Evolutionary conservation across 2,888 invertebrate genomes (phyloP).

Genomic region (Plebejus argus): DNA sequence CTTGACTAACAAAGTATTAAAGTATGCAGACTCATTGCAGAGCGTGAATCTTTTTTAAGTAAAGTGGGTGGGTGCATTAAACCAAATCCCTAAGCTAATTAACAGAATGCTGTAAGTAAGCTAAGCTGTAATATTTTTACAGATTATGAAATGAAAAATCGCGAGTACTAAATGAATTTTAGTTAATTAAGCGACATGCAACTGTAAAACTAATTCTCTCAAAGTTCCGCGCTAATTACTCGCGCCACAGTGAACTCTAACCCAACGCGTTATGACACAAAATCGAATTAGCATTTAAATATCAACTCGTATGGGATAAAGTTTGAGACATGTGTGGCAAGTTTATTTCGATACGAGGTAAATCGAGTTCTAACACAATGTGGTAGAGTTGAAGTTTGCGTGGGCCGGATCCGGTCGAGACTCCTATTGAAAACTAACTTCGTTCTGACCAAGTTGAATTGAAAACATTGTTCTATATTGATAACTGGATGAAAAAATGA

Average conservation of each 20-base stretch:
- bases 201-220: constrained; percentile 31
- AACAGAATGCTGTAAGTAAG: not conserved
- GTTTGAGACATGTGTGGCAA: constrained; percentile 33
- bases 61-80: no score
- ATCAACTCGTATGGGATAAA: constrained; percentile 39
- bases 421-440: constrained; percentile 45
- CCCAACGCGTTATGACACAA: constrained; percentile 31
- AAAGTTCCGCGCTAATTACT: not conserved
- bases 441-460: constrained; percentile 48
- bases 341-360: constrained; percentile 36
- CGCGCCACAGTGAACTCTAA: constrained; percentile 24
- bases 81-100: not conserved
- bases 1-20: no score
- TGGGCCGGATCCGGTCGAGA: constrained; percentile 37
- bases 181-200: constrained; percentile 41
- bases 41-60: no score
- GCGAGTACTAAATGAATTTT: constrained; percentile 42
- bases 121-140: not conserved
- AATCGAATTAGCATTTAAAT: constrained; percentile 36
- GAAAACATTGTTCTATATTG: constrained; percentile 42
- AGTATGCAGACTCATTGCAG: no score
- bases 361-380: constrained; percentile 37
- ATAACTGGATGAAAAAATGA: not conserved
- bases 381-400: constrained; percentile 39
- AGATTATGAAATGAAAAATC: not conserved